Evolutionary conservation across 37 sponge, comb jelly and placozoan species (phyloP), one percentile per base, ranked within the genome.

Genomic region (Amphimedon queenslandica): DNA sequence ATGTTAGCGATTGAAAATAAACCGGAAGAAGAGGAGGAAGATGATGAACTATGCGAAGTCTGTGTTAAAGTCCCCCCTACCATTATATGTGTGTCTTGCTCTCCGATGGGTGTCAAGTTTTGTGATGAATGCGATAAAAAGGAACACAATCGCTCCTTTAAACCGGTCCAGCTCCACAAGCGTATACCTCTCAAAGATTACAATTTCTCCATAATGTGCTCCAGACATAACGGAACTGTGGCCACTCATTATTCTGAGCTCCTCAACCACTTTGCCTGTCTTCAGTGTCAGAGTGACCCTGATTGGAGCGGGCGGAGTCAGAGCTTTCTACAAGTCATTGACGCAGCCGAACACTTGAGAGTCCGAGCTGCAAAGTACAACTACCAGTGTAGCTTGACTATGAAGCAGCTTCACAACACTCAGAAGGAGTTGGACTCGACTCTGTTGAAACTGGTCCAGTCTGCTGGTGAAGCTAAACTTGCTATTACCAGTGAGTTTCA

Each of bases 91-190:
- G 32, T 79, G 40, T 75, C 69, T 37, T 89, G 90, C 63, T 37
- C 64, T 4, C 84, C 84, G 13, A 29, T 32, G 24, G 72, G 75
- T 18, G 71, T 75, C 63, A 63, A 63, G 55, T 80, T 89, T 13
- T 89, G 90, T 61, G 63, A 34, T 5, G 40, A 33, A 39, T 89
- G 90, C 70, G 74, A 74, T 61, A 51, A 55, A 0, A 55, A 32
- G 0, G 90, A 89, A 43, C 90, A 89, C 55, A 56, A 74, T 6
- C 79, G 84, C 21, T 37, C 65, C 2, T 83, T 83, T 71, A 71
- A 28, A 39, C 84, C 82, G 18, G 88, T 77, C 27, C 53, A 42
- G 23, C 40, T 72, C 6, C 90, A 89, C 77, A 68, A 71, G 4
- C 75, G 83, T 6, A 67, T 64, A 13, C 84, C 75, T 1, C 57